Evolutionary conservation across 2,797 vertebrate species (phyloP).

Genomic region (Pipistrellus pygmaeus): DNA sequence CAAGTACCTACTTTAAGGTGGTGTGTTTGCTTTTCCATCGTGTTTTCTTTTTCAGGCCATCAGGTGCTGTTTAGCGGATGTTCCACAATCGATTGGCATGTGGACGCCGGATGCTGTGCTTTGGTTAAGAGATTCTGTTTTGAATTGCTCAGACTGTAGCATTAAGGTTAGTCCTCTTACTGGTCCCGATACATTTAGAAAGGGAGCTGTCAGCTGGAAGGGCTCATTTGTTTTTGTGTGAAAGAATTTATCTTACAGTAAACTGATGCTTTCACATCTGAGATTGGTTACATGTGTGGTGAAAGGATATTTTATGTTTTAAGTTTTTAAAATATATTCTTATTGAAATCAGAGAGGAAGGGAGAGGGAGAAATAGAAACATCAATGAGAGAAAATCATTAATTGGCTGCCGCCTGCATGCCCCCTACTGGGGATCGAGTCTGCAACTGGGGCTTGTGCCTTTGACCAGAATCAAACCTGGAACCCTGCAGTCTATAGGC

Average conservation of each 20-base stretch:
- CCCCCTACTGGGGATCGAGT: too few relatives aligned
- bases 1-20: conserved; percentile 11
- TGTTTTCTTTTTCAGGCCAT: conserved; percentile 89
- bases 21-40: background rate
- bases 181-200: background rate
- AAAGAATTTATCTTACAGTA: conserved; percentile 25
- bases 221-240: background rate
- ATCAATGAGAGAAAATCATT: too few relatives aligned
- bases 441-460: too few relatives aligned
- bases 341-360: too few relatives aligned
- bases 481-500: too few relatives aligned
- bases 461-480: too few relatives aligned
- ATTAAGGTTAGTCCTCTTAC: conserved; percentile 91
- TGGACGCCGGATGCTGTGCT: conserved; percentile 93
- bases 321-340: background rate
- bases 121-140: conserved; percentile 92
- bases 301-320: conserved; percentile 22
- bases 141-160: conserved; percentile 90
- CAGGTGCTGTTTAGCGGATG: conserved; percentile 93
- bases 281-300: background rate
- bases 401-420: too few relatives aligned
- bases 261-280: conserved; percentile 7
- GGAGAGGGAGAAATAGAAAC: too few relatives aligned
- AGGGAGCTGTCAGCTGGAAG: background rate
- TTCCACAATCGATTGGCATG: conserved; percentile 89